Evolutionary conservation across 2,888 invertebrate genomes (phyloP).

Genomic region (Tenthredo amoena): DNA sequence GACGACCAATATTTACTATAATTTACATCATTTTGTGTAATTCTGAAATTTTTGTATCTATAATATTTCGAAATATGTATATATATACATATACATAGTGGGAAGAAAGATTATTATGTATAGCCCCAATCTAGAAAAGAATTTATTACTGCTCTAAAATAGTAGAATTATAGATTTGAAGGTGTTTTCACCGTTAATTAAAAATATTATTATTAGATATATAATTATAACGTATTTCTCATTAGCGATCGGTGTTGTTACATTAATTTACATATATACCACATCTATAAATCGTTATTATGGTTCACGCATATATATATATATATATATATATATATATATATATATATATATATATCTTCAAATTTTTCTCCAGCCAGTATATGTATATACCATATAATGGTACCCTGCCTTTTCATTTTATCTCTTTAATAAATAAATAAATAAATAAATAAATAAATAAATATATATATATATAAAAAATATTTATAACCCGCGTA

Average conservation of each 20-base stretch:
- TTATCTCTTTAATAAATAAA: no score
- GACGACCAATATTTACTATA: not conserved
- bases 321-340: no score
- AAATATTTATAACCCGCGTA: not conserved
- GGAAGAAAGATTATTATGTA: not conserved
- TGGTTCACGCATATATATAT: not conserved
- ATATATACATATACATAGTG: not conserved
- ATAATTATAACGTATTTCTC: not conserved
- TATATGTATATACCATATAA: not conserved
- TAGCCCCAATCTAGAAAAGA: not conserved
- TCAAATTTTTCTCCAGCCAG: no score
- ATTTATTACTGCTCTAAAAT: not conserved
- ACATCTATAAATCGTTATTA: not conserved
- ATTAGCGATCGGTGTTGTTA: not conserved
- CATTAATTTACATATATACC: not conserved
- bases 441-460: not conserved
- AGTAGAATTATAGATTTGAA: not conserved
- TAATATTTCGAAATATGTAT: not conserved
- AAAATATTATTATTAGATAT: constrained; percentile 3
- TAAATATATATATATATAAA: not conserved
- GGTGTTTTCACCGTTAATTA: constrained; percentile 1
- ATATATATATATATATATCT: not conserved
- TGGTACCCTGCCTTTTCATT: no score
- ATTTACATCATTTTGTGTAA: not conserved
- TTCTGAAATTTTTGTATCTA: not conserved